These are phyloP conservation scores for Dromas ardeola DNA, from an alignment of 2,113 vertebrate genomes.

Conservation along the genomic window DNA sequence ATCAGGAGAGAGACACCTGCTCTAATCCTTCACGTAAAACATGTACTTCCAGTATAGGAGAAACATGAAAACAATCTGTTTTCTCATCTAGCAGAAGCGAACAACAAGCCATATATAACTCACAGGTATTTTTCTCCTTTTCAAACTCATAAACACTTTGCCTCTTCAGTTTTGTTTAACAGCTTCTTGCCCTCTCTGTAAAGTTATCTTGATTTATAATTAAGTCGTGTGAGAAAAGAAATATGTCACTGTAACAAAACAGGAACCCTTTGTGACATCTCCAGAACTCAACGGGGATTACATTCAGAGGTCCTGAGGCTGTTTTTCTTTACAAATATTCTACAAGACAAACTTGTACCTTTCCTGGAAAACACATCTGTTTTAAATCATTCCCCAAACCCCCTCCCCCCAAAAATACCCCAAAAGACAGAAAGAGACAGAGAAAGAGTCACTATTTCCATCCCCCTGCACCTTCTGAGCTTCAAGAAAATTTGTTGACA, in stretches of 20 bases:
- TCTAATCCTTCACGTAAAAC: neutral
- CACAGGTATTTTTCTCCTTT: neutral
- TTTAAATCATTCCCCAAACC: slow-evolving; percentile 75
- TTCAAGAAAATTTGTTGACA: slow-evolving; percentile 72
- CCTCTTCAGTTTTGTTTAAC: neutral
- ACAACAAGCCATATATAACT: neutral
- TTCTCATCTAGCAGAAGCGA: neutral
- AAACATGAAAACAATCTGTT: neutral
- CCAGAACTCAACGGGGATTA: slow-evolving; percentile 23
- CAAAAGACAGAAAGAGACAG: neutral
- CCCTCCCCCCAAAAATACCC: neutral
- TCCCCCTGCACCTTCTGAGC: slow-evolving; percentile 12
- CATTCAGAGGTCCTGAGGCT: slow-evolving; percentile 75
- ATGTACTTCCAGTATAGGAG: neutral
- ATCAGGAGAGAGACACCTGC: neutral
- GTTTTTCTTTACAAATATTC: slow-evolving; percentile 88
- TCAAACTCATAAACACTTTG: neutral
- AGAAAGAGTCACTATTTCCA: slow-evolving; percentile 32
- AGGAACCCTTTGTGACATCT: neutral
- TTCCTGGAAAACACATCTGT: slow-evolving; percentile 78
- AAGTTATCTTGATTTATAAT: slow-evolving; percentile 48
- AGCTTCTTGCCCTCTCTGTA: neutral
- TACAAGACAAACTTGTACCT: slow-evolving; percentile 73
- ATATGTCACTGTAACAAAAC: slow-evolving; percentile 36
- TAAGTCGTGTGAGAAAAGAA: slow-evolving; percentile 48